Base-by-base conservation (phyloP, 2,113 vertebrate species). In the Aphyosemion australe region DNA sequence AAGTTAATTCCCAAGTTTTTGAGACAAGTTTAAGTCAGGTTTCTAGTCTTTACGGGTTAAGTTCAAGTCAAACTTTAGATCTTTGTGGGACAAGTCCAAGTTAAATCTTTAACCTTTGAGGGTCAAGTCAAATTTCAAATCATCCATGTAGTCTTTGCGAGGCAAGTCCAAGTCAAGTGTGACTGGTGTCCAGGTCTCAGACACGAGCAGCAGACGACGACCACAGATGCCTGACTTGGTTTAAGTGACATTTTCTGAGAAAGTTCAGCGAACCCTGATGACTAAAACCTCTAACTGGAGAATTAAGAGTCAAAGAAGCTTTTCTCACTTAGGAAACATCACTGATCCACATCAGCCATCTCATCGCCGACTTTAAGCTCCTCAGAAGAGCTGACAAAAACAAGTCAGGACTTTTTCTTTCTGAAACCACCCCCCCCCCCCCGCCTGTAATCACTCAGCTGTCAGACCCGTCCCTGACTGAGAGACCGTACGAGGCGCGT, bases 251-350 rank as follows among this genome's bases (percentile, higher is more conserved):
- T 82, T 79, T 78, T 72, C 58, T 52, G 61, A 51, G 77, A 57
- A 59, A 78, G 81, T 89, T 84, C 87, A 86, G 13, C 70, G 47
- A 84, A 86, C 85, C 84, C 59, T 83, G 78, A 68, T 79, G 56
- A 2, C 73, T 84, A 84, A 87, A 76, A 80, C 85, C 83, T 84
- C 81, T 87, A 88, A 88, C 86, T 74, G 68, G 77, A 79, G 79
- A 87, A 82, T 85, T 85, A 82, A 26, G 57, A 77, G 67, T 79
- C 65, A 84, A 80, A 87, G 78, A 82, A 65, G 88, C 80, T 90
- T 87, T 87, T 79, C 82, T 84, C 78, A 83, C 74, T 78, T 54
- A 62, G 58, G 69, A 63, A 79, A 69, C 60, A 74, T 81, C 82
- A 78, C 80, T 68, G 72, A 82, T 87, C 78, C 84, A 79, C 79